Percentiles rank a stretch among this genome's conserved stretches.
These are phyloP conservation scores for Apocrypta bakeri DNA, from an alignment of 1,140 invertebrate species.

Conservation along the genomic window DNA sequence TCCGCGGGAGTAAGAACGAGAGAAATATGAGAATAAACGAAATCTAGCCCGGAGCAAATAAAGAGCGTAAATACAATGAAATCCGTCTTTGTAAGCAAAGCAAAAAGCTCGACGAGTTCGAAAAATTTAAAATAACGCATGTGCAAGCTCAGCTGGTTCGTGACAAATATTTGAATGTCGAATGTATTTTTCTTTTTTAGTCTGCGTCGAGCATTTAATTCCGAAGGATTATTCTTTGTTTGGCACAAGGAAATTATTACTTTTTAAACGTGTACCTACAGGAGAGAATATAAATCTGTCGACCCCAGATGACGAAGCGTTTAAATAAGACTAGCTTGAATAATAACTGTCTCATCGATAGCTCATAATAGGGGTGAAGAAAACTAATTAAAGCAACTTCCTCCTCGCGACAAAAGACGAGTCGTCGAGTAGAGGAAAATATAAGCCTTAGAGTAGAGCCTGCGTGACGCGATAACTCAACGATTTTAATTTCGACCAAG, in stretches of 20 bases:
- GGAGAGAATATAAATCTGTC: background rate
- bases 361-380: slow-evolving; percentile 43
- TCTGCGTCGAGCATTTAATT: background rate
- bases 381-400: slow-evolving; percentile 49
- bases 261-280: too few relatives aligned
- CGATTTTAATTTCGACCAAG: slow-evolving; percentile 50
- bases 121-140: slow-evolving; percentile 29
- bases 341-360: slow-evolving; percentile 47
- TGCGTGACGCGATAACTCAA: slow-evolving; percentile 47
- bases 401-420: slow-evolving; percentile 6
- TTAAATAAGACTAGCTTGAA: background rate
- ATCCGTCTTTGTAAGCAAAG: background rate
- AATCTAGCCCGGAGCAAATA: slow-evolving; percentile 26
- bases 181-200: background rate
- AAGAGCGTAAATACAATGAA: slow-evolving; percentile 19
- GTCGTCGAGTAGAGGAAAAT: background rate
- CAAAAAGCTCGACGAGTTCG: background rate
- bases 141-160: background rate
- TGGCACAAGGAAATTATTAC: too few relatives aligned
- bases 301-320: background rate
- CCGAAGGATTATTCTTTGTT: too few relatives aligned
- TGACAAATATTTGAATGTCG: slow-evolving; percentile 33
- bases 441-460: slow-evolving; percentile 22
- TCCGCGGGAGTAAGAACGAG: background rate
- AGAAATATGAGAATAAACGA: slow-evolving; percentile 33